These are phyloP conservation scores for Prolemur simus DNA, from an alignment of 2,113 vertebrate species.

Conservation along the genomic window DNA sequence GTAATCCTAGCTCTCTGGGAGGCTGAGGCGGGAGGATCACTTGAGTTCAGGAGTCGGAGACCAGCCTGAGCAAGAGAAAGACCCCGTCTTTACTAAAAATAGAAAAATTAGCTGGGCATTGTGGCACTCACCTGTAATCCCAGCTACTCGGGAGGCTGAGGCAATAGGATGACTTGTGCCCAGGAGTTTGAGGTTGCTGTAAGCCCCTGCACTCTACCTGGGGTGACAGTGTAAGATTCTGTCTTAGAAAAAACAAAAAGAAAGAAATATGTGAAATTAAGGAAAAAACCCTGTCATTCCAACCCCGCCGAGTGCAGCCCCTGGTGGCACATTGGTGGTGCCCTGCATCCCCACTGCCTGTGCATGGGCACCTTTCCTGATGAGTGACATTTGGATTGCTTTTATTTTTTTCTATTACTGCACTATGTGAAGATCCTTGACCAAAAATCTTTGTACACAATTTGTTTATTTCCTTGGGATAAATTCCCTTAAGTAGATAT, in stretches of 20 bases:
- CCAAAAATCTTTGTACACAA: not conserved
- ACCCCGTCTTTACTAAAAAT: not conserved
- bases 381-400: not conserved
- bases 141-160: not conserved
- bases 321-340: accelerated
- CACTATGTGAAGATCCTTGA: not conserved
- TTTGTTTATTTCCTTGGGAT: not conserved
- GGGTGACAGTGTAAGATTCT: not conserved
- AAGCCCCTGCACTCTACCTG: not conserved
- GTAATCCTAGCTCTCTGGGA: not conserved
- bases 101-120: not conserved
- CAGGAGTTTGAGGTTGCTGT: not conserved
- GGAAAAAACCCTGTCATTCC: not conserved
- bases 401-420: not conserved
- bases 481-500: not conserved
- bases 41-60: not conserved
- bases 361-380: not conserved
- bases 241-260: not conserved
- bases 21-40: not conserved
- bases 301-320: accelerated
- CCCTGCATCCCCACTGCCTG: not conserved
- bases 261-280: not conserved
- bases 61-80: not conserved
- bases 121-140: not conserved
- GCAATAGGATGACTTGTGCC: not conserved